These are phyloP conservation scores for Lasaia peninsularis DNA, from an alignment of 1,140 invertebrate genomes.

Conservation along the genomic window DNA sequence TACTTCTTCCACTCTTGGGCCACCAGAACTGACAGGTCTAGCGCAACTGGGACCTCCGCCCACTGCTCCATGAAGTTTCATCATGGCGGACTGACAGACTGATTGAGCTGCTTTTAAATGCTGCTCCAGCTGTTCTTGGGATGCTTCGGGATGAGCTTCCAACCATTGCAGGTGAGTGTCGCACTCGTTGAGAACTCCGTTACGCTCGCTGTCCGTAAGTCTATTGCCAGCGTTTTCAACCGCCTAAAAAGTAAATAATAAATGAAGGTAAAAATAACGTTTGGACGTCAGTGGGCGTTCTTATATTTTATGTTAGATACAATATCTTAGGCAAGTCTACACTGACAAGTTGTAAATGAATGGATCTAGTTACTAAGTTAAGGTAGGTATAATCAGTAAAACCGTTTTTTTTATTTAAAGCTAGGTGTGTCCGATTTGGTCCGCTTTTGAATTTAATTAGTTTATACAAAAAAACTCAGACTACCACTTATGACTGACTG, in stretches of 20 bases:
- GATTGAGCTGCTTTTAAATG: constrained; percentile 85
- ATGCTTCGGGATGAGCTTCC: constrained; percentile 81
- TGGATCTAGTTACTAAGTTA: too few relatives aligned
- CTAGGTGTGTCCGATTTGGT: too few relatives aligned
- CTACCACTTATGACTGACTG: too few relatives aligned
- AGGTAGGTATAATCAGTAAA: too few relatives aligned
- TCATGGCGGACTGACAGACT: constrained; percentile 86
- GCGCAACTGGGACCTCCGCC: constrained; percentile 73
- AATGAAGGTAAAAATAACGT: too few relatives aligned
- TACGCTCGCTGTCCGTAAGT: constrained; percentile 80
- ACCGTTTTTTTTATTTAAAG: too few relatives aligned
- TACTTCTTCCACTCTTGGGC: constrained; percentile 54
- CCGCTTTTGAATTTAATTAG: too few relatives aligned
- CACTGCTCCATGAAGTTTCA: constrained; percentile 83
- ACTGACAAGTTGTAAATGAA: too few relatives aligned
- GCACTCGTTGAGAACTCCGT: constrained; percentile 79
- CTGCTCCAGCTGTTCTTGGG: constrained; percentile 87
- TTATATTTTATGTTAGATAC: too few relatives aligned
- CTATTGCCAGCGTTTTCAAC: constrained; percentile 82
- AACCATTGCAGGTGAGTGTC: constrained; percentile 79
- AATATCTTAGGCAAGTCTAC: too few relatives aligned
- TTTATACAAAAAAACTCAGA: too few relatives aligned
- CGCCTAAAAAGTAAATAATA: constrained; percentile 60
- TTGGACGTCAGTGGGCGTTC: too few relatives aligned
- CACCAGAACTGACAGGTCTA: constrained; percentile 33